Base-by-base conservation (phyloP, 2,888 invertebrate genomes). In the Mystacides longicornis region DNA sequence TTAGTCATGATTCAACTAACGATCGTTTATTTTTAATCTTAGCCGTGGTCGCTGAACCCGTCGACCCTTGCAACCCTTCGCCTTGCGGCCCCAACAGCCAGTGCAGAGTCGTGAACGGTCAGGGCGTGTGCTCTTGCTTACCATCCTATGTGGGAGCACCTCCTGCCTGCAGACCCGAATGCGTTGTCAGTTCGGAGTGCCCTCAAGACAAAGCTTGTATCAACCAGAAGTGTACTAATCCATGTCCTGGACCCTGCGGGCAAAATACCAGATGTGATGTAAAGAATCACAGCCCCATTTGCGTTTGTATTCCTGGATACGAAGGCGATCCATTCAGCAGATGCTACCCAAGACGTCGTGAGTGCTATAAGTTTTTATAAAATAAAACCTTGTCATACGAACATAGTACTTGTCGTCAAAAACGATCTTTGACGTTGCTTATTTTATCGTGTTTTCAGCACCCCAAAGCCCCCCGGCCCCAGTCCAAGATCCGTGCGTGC, bases 101-200 rank as follows among this genome's bases (percentile, higher is more conserved):
- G 63, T 90, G 90, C 67, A 79, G 81, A 22, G 82, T 84, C 65
- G 74, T 79, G 23, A 87, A 88, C 65, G 79, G 79, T 14, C 83
- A 85, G 64, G 86, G 88, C 4, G 83, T 82, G 7, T 91, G 91
- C 67, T 84, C 87, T 20, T 91, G 91, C 66, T 71, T 84, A 65
- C 80, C 83, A 5, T 80, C 81, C 60, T 89, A 84, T 64, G 72
- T 83, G 23, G 90, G 90, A 18, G 80, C 82, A 64, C 89, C 90
- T 18, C 86, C 85, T 56, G 82, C 83, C n/a, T 89, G 89, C 67
- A 77, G 88, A 63, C 89, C 89, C 9, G 88, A 89, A 71, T 91
- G 90, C 67, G 82, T 85, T 23, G 78, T 85, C 27, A 89, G 86
- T 64, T 82, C 85, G 1, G 90, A 90, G 69, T 92, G 92, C 68